Evolutionary conservation across 2,888 invertebrate species (phyloP).

Genomic region (Eupithecia dodoneata): DNA sequence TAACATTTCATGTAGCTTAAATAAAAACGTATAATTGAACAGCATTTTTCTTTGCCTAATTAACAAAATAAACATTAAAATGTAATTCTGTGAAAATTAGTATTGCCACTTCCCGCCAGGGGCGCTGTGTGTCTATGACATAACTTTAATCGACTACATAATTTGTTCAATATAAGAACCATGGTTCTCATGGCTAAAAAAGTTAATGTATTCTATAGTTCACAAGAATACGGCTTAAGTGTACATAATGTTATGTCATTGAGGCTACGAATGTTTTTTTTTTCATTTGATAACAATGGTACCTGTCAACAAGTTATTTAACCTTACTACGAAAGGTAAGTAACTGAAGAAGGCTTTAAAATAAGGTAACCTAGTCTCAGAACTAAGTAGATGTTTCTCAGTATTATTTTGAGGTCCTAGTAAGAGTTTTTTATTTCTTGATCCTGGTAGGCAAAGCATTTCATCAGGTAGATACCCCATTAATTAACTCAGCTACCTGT

Average conservation of each 20-base stretch:
- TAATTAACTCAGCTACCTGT: not conserved
- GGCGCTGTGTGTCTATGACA: constrained; percentile 55
- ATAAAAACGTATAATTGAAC: too few relatives aligned
- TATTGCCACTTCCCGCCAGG: constrained; percentile 56
- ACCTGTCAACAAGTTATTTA: not conserved
- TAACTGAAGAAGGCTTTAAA: not conserved
- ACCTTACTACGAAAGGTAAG: not conserved
- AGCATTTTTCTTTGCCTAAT: not conserved
- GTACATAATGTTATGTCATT: not conserved
- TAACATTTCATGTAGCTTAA: too few relatives aligned
- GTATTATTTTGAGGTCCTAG: not conserved
- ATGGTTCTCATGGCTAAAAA: constrained; percentile 55
- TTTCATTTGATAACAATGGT: not conserved
- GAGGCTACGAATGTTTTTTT: not conserved
- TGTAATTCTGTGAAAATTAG: constrained; percentile 37
- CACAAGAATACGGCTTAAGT: not conserved
- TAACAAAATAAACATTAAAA: not conserved
- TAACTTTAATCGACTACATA: constrained; percentile 46
- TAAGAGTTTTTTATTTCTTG: not conserved
- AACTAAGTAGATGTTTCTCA: not conserved
- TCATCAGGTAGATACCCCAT: not conserved
- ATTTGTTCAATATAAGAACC: constrained; percentile 30
- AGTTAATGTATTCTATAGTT: not conserved
- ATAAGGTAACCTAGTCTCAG: not conserved
- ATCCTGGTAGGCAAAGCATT: not conserved